Evolutionary conservation across 2,888 invertebrate genomes (phyloP).

Genomic region (Lydus trimaculatus): DNA sequence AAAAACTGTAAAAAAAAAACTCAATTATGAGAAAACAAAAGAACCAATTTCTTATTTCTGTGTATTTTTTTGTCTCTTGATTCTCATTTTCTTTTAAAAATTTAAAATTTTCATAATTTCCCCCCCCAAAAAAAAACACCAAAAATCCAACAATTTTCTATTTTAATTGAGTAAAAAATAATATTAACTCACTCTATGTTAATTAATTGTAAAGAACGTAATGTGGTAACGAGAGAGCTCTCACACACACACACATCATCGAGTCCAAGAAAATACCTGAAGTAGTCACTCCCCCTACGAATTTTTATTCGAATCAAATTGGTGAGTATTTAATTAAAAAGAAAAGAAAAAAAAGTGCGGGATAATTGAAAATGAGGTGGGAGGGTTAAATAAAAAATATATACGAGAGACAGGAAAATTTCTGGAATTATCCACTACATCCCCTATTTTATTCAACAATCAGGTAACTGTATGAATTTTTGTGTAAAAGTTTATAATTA

Average conservation of each 20-base stretch:
- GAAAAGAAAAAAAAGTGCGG: not conserved
- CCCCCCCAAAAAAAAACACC: not conserved
- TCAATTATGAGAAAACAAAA: slow-evolving; percentile 9
- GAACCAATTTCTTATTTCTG: not conserved
- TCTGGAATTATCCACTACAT: no score
- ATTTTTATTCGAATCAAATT: not conserved
- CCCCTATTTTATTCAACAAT: slow-evolving; percentile 10
- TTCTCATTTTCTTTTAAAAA: slow-evolving; percentile 1
- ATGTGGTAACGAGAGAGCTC: slow-evolving; percentile 51
- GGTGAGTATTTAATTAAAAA: not conserved
- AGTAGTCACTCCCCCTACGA: not conserved
- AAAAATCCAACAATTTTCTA: no score
- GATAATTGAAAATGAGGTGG: no score
- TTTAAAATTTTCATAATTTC: not conserved
- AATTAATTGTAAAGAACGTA: slow-evolving; percentile 61
- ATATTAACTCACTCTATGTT: slow-evolving; percentile 64
- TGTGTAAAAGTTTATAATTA: no score
- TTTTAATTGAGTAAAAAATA: slow-evolving; percentile 47
- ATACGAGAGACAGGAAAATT: no score
- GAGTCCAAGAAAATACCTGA: not conserved
- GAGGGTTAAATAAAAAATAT: no score
- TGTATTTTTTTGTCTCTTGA: not conserved
- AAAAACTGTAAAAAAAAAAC: not conserved
- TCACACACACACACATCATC: not conserved
- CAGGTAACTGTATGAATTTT: slow-evolving; percentile 27